phyloP scores from a whole-genome alignment of 2,113 vertebrate genomes.

The Jacana jacana region DNA sequence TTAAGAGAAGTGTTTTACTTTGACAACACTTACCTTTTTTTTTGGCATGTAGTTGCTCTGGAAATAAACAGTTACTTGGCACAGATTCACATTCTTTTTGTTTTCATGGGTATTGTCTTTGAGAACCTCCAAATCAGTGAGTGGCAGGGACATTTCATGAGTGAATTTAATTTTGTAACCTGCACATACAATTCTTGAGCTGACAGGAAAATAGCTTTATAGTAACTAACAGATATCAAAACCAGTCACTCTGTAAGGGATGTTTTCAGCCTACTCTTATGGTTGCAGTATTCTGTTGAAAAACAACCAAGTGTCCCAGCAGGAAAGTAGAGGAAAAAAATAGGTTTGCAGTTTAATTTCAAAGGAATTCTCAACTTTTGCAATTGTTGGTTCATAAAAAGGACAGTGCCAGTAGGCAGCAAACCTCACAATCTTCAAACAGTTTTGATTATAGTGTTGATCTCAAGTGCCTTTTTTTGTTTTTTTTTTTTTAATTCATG shows the following conservation, averaged over 20 bases:
- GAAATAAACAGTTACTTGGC: not conserved
- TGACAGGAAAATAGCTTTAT: not conserved
- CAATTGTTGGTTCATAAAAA: not conserved
- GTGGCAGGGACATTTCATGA: not conserved
- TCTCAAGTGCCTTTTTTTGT: not conserved
- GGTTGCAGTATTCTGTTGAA: not conserved
- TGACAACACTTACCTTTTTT: not conserved
- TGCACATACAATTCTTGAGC: not conserved
- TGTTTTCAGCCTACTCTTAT: not conserved
- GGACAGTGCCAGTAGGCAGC: not conserved
- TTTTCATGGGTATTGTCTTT: not conserved
- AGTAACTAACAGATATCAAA: not conserved
- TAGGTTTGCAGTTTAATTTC: not conserved
- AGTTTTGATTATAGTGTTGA: not conserved
- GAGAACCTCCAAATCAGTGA: not conserved
- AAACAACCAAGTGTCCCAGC: not conserved
- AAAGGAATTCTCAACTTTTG: not conserved
- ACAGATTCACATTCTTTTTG: not conserved
- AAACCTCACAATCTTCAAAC: not conserved
- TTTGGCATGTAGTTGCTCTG: not conserved
- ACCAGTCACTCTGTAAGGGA: not conserved
- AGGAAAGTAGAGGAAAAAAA: not conserved
- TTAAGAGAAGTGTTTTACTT: not conserved
- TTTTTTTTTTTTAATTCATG: not conserved
- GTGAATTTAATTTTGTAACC: not conserved